Percentiles rank a stretch among this genome's conserved stretches.
Conservation (phyloP, 2,888 invertebrate species). For the Cantharis flavilabris region DNA sequence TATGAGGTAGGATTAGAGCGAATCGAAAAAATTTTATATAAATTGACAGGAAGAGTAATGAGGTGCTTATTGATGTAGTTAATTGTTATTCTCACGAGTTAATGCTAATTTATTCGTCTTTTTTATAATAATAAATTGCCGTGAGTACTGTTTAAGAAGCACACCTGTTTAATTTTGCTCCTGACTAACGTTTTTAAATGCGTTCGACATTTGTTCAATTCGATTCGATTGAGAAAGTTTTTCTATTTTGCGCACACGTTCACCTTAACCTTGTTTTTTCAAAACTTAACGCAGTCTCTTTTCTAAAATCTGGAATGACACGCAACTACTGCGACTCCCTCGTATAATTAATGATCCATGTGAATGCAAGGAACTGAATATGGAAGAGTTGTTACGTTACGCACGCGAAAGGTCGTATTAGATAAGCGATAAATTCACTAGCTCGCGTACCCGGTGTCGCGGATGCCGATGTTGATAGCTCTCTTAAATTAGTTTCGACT, state of each 20-base stretch:
- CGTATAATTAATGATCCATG: constrained; percentile 8
- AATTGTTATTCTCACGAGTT: constrained; percentile 14
- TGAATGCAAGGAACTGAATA: constrained; percentile 11
- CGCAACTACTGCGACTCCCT: not conserved
- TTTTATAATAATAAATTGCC: constrained; percentile 2
- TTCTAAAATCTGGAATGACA: not conserved
- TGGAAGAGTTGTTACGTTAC: not conserved
- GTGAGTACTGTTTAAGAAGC: constrained; percentile 11
- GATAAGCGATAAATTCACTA: not conserved
- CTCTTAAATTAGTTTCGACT: too few species aligned
- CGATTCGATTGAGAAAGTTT: not conserved
- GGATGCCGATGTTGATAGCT: too few species aligned
- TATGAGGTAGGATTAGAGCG: not conserved
- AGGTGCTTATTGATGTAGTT: constrained; percentile 9
- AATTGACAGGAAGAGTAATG: constrained; percentile 1
- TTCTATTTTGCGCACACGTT: not conserved
- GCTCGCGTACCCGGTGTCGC: too few species aligned
- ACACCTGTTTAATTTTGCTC: constrained; percentile 8
- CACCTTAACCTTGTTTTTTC: not conserved
- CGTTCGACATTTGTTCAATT: not conserved
- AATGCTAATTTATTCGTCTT: constrained; percentile 9
- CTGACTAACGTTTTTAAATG: constrained; percentile 2
- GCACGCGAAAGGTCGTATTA: constrained; percentile 9
- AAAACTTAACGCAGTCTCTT: not conserved
- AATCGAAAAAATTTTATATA: not conserved